phyloP scores from a whole-genome alignment of 2,113 vertebrate genomes.

The Butorides virescens region DNA sequence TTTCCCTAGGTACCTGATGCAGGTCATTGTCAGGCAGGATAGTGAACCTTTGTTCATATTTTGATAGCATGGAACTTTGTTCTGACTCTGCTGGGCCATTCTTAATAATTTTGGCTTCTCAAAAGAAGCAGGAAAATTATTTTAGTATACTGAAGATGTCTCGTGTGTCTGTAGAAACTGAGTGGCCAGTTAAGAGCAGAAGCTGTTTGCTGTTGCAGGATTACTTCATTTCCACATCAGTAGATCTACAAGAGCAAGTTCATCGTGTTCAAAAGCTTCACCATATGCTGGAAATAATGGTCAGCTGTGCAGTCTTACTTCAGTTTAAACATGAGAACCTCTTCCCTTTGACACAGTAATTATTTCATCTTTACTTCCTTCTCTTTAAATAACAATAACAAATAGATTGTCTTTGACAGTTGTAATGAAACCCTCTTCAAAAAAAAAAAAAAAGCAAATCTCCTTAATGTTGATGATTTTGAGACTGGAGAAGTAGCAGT shows the following conservation, averaged over 20 bases:
- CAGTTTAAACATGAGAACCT: conserved; percentile 87
- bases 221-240: conserved; percentile 85
- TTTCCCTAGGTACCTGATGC: background rate
- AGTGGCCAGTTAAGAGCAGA: background rate
- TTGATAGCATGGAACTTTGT: background rate
- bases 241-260: conserved; percentile 88
- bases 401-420: background rate
- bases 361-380: background rate
- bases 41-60: background rate
- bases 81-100: background rate
- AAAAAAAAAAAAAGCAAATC: background rate
- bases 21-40: background rate
- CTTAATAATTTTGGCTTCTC: background rate
- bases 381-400: background rate
- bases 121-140: background rate
- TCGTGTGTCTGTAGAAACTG: background rate
- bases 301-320: conserved; percentile 86
- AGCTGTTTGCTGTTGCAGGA: conserved; percentile 72
- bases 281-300: conserved; percentile 90
- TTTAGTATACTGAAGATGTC: background rate
- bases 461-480: background rate
- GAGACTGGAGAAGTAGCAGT: background rate
- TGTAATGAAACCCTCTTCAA: background rate
- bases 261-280: conserved; percentile 88
- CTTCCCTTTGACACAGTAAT: conserved; percentile 91